Evolutionary conservation across 2,113 vertebrate genomes (phyloP).

Genomic region (Xenopus laevis): DNA sequence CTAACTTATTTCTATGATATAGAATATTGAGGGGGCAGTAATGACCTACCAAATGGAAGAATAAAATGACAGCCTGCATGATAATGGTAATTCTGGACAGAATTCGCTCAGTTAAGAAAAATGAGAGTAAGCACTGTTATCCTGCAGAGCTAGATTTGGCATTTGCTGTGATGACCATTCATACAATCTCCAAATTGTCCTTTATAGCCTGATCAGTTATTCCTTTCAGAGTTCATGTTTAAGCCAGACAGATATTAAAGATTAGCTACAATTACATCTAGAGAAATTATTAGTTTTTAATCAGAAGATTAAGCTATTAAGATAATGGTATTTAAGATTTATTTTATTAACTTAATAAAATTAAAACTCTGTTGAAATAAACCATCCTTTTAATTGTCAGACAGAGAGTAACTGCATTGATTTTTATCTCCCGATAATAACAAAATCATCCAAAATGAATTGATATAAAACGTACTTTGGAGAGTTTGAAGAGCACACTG

Average conservation of each 20-base stretch:
- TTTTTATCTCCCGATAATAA: slow-evolving; percentile 44
- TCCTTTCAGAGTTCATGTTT: slow-evolving; percentile 30
- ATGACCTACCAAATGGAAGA: not conserved
- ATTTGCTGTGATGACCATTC: not conserved
- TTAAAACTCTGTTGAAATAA: slow-evolving; percentile 63
- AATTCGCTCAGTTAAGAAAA: not conserved
- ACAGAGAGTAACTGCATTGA: slow-evolving; percentile 40
- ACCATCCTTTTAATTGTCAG: slow-evolving; percentile 61
- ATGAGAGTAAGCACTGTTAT: not conserved
- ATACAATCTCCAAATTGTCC: slow-evolving; percentile 4
- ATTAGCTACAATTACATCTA: slow-evolving; percentile 48
- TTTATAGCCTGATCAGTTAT: slow-evolving; percentile 23
- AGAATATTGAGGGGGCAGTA: not conserved
- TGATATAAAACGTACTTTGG: slow-evolving; percentile 42
- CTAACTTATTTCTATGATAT: not conserved
- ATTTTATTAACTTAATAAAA: slow-evolving; percentile 66
- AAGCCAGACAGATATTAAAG: slow-evolving; percentile 45
- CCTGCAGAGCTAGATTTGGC: not conserved
- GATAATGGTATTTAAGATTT: slow-evolving; percentile 61
- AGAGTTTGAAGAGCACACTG: slow-evolving; percentile 43
- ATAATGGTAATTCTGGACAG: not conserved
- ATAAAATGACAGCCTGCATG: not conserved
- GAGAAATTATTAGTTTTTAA: slow-evolving; percentile 58
- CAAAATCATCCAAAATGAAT: slow-evolving; percentile 46
- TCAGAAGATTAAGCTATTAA: slow-evolving; percentile 60